phyloP scores from a whole-genome alignment of 1,140 invertebrate genomes.

The Bombus fervidus region DNA sequence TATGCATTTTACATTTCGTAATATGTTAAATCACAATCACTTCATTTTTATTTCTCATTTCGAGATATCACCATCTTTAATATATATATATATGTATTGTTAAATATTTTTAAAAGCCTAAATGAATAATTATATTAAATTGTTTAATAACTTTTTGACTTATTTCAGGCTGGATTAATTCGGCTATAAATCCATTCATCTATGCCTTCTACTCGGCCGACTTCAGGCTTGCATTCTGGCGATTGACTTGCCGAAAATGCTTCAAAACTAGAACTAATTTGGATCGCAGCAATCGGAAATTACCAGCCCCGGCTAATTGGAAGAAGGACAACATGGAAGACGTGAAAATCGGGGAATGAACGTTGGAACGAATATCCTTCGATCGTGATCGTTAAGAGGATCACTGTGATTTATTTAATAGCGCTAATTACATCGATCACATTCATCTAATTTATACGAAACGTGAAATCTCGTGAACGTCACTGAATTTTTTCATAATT shows the following conservation, averaged over 20 bases:
- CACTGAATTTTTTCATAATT: not conserved
- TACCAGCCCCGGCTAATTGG: constrained; percentile 58
- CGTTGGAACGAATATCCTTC: not conserved
- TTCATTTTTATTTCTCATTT: no score
- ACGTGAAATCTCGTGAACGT: no score
- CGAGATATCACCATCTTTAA: no score
- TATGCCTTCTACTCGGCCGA: constrained; percentile 94
- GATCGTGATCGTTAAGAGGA: not conserved
- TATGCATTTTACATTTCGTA: no score
- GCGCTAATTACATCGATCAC: not conserved
- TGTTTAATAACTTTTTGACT: not conserved
- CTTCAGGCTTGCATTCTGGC: constrained; percentile 92
- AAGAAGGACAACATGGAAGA: constrained; percentile 65
- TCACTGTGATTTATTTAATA: constrained; percentile 36
- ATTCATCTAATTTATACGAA: not conserved
- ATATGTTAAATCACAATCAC: no score
- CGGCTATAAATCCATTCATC: constrained; percentile 93
- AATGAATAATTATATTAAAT: not conserved
- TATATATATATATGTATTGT: not conserved
- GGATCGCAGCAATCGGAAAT: constrained; percentile 55
- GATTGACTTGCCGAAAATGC: constrained; percentile 84
- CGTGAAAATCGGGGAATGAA: constrained; percentile 52
- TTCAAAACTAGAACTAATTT: constrained; percentile 62
- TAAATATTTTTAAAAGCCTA: not conserved
- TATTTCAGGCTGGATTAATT: constrained; percentile 91